Conservation (phyloP, 2,888 invertebrate species). For the Hirudinaria manillensis region DNA sequence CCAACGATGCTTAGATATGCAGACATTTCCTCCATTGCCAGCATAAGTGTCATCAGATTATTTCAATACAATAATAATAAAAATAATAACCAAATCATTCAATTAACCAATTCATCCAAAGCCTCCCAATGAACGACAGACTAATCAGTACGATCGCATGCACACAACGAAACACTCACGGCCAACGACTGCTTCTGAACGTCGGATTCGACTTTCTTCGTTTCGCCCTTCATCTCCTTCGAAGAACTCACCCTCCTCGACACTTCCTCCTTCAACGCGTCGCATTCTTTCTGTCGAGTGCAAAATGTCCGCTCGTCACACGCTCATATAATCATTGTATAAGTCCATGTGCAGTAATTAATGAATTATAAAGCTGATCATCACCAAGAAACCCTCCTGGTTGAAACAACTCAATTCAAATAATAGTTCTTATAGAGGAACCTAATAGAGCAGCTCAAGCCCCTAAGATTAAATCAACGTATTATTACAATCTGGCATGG, state of each 20-base stretch:
- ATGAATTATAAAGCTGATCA: slow-evolving; percentile 72
- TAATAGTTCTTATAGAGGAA: slow-evolving; percentile 68
- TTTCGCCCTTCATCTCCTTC: not conserved
- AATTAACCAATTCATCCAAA: not conserved
- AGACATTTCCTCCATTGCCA: not conserved
- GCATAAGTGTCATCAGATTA: no score
- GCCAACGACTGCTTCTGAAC: not conserved
- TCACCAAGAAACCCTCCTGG: slow-evolving; percentile 66
- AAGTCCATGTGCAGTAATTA: slow-evolving; percentile 74
- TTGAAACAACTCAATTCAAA: slow-evolving; percentile 48
- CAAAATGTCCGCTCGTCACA: not conserved
- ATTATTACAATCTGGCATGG: not conserved
- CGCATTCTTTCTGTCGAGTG: not conserved
- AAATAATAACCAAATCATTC: no score
- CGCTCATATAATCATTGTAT: not conserved
- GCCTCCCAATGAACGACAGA: not conserved
- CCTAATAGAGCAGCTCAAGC: slow-evolving; percentile 67
- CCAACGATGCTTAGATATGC: not conserved
- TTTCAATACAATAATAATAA: no score
- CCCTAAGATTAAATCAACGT: slow-evolving; percentile 57
- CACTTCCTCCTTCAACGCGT: slow-evolving; percentile 1
- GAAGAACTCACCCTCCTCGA: not conserved
- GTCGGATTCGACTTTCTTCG: not conserved
- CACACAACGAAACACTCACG: not conserved
- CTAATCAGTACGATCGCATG: not conserved